These are phyloP conservation scores for Trachymyrmex cornetzi DNA, from an alignment of 1,140 invertebrate species.

Conservation along the genomic window DNA sequence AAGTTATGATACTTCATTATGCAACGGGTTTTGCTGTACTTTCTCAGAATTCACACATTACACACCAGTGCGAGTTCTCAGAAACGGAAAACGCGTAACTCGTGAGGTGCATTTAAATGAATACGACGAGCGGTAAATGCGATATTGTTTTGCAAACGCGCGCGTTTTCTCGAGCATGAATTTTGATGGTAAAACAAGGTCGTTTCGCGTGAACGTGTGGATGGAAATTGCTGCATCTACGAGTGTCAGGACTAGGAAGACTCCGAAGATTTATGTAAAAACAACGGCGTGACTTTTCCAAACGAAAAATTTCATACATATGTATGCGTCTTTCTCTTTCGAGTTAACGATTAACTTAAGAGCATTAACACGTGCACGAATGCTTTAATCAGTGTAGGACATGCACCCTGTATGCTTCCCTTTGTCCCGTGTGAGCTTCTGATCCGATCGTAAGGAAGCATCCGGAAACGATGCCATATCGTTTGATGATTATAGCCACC, in stretches of 20 bases:
- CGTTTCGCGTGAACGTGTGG: not conserved
- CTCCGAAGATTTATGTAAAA: not conserved
- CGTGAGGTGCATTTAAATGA: constrained; percentile 4
- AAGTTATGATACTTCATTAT: not conserved
- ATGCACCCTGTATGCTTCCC: not conserved
- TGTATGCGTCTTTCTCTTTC: not conserved
- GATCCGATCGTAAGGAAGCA: not conserved
- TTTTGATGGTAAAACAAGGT: constrained; percentile 20
- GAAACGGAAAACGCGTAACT: not conserved
- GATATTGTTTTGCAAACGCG: constrained; percentile 8
- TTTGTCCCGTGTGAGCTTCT: not conserved
- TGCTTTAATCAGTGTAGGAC: not conserved
- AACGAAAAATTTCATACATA: not conserved
- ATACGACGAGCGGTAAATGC: not conserved
- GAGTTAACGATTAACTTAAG: not conserved
- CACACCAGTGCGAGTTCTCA: not conserved
- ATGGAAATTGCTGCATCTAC: not conserved
- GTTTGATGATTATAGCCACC: constrained; percentile 36
- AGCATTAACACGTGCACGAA: not conserved
- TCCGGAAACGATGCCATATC: constrained; percentile 27
- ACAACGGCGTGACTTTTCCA: not conserved
- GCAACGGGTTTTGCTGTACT: not conserved
- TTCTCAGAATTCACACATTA: not conserved
- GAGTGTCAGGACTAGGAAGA: not conserved
- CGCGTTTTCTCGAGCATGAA: not conserved